Percentiles rank a stretch among this genome's conserved stretches.
Conservation (phyloP, 2,888 invertebrate species). For the Adineta ricciae region DNA sequence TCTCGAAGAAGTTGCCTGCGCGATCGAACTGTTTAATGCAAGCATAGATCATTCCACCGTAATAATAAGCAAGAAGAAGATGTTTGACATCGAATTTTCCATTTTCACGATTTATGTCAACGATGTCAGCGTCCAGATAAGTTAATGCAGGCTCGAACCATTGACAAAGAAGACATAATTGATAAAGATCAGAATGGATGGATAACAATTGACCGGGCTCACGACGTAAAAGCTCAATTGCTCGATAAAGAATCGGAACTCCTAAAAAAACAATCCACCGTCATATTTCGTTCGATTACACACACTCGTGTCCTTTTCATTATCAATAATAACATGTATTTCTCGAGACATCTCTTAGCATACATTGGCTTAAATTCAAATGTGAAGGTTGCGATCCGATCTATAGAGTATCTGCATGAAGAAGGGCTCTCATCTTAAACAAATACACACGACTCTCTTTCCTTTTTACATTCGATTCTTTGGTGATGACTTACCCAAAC, state of each 20-base stretch:
- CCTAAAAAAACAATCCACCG: background rate
- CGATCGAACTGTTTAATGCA: constrained; percentile 82
- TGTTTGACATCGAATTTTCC: constrained; percentile 74
- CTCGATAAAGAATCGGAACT: background rate
- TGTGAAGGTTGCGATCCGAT: background rate
- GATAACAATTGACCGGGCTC: constrained; percentile 66
- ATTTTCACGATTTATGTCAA: constrained; percentile 69
- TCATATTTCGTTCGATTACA: too few species aligned
- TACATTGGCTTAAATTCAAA: background rate
- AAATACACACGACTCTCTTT: too few species aligned
- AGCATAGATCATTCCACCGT: constrained; percentile 92
- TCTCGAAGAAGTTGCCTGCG: constrained; percentile 87
- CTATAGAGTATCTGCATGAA: too few species aligned
- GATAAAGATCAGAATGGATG: constrained; percentile 79
- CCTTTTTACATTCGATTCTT: too few species aligned
- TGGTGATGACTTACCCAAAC: background rate
- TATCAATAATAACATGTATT: too few species aligned
- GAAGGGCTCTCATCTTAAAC: too few species aligned
- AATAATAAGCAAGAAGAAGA: constrained; percentile 85
- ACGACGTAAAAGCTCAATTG: background rate
- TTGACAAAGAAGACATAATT: constrained; percentile 74
- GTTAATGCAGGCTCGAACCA: constrained; percentile 80
- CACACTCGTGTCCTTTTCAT: too few species aligned
- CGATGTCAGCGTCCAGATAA: constrained; percentile 77
- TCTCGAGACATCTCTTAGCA: too few species aligned